Conservation (phyloP, 37 sponge, comb jelly and placozoan genomes). For the Petrosia ficiformis region DNA sequence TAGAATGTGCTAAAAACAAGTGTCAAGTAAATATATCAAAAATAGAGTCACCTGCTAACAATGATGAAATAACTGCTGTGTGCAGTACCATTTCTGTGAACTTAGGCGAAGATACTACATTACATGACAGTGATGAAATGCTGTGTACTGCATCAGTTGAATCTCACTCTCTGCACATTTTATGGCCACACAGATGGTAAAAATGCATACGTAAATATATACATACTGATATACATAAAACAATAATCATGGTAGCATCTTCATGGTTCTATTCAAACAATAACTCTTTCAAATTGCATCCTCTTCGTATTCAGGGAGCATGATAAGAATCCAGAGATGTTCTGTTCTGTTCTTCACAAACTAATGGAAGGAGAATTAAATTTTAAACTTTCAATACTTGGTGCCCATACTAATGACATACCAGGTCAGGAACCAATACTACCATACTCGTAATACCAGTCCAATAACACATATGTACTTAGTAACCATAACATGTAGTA, state of each 20-base stretch:
- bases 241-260: background rate
- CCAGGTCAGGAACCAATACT: slow-evolving; percentile 46
- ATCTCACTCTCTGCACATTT: slow-evolving; percentile 53
- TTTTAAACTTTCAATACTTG: slow-evolving; percentile 79
- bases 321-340: slow-evolving; percentile 87
- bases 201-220: no score
- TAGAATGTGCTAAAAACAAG: no score
- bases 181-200: slow-evolving; percentile 95
- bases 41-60: no score
- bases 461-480: no score
- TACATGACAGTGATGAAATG: background rate
- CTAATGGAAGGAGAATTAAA: slow-evolving; percentile 39
- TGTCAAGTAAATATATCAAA: no score
- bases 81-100: no score
- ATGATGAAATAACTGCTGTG: background rate
- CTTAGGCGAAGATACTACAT: background rate
- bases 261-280: background rate
- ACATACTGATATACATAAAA: no score
- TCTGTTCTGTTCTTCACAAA: slow-evolving; percentile 45
- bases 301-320: slow-evolving; percentile 70
- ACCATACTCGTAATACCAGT: background rate
- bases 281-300: background rate
- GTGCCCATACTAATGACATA: slow-evolving; percentile 71
- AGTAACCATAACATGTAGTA: no score
- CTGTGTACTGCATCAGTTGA: background rate